Conservation (phyloP, 2,797 vertebrate genomes). For the Bufotes viridis region DNA sequence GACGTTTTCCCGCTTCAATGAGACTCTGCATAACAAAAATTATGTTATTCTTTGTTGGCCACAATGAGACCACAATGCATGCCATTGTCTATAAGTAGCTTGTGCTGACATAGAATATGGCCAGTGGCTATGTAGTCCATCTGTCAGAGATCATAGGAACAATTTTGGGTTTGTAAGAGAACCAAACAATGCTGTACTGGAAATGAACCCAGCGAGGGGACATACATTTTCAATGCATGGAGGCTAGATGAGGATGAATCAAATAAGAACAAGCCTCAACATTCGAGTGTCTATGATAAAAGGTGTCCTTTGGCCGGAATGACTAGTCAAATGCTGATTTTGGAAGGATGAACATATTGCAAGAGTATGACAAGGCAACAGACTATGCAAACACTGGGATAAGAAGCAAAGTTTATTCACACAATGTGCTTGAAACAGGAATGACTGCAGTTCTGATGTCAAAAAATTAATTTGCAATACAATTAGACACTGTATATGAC, state of each 20-base stretch:
- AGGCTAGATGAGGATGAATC: slow-evolving; percentile 1
- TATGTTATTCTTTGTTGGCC: background rate
- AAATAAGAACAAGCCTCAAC: slow-evolving; percentile 10
- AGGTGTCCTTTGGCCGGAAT: slow-evolving; percentile 51
- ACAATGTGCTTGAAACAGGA: background rate
- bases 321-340: slow-evolving; percentile 43
- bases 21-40: background rate
- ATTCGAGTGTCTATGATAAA: slow-evolving; percentile 35
- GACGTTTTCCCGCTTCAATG: background rate
- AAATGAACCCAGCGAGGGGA: background rate
- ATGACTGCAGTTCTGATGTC: background rate
- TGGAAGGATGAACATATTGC: slow-evolving; percentile 26
- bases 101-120: slow-evolving; percentile 45
- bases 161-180: slow-evolving; percentile 17
- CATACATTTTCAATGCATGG: background rate
- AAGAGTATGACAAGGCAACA: slow-evolving; percentile 10
- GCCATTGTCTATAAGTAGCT: slow-evolving; percentile 23
- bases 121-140: background rate
- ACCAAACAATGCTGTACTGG: background rate
- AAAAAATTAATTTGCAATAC: background rate
- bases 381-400: background rate
- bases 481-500: background rate
- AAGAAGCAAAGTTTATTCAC: slow-evolving; percentile 43
- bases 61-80: background rate
- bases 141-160: slow-evolving; percentile 8